Evolutionary conservation across 1,140 invertebrate genomes (phyloP), one percentile per base, ranked within the genome.

Genomic region (Piezodorus guildinii): DNA sequence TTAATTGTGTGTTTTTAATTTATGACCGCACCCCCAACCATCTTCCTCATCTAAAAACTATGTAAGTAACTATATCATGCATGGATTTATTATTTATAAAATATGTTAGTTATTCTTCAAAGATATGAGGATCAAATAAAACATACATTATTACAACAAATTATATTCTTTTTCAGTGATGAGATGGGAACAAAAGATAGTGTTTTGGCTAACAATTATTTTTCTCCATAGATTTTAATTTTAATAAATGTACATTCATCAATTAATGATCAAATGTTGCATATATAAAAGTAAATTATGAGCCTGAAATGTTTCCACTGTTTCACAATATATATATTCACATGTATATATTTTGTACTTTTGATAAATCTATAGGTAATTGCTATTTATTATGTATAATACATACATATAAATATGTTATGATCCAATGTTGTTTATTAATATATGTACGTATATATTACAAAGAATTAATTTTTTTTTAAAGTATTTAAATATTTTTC

Each of bases 161-260:
- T 60, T 60, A 60, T 60, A 60, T 60, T 60, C 17, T 60, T 39
- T 60, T 25, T 43, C 25, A 60, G 25, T 17, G 15, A 60, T 60
- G 30, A 60, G 58, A 39, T 60, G 58, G 43, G 43, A 25, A 60
- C 25, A 60, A 60, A 60, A 30, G 58, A 60, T 30, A 39, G 5
- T 58, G 23, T 60, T 43, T 44, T 60, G 9, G 14, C 52, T 56
- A 56, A 56, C 52, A 56, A 25, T 56, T 21, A 9, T 25, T 56
- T 56, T 21, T 23, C 3, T 56, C 17, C 27, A 39, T 39, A 39
- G 34, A 10, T 56, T 49, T 49, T 19, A 49, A 60, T 17, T 60
- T n/a, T n/a, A n/a, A 17, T 39, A 60, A 43, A 30, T 60, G 58
- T 60, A 60, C 58, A 60, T 17, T 60, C 14, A 23, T 44, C 34